Evolutionary conservation across 2,113 vertebrate genomes (phyloP), one percentile per base, ranked within the genome.

Genomic region (Probosciger aterrimus): DNA sequence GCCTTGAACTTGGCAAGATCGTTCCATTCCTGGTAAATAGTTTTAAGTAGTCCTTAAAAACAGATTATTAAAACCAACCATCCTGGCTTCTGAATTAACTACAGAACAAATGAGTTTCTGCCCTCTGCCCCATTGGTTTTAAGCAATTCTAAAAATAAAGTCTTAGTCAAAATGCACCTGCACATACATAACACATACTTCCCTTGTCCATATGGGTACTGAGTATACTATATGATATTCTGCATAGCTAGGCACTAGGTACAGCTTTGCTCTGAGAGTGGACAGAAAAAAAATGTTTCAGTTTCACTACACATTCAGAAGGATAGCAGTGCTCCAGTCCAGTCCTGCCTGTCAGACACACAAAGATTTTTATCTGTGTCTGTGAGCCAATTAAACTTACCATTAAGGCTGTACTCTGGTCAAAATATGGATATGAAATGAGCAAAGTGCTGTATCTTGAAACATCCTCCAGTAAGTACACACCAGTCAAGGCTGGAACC

Each of bases 21-120:
- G 59, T 92, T 88, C 23, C 60, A 86, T 91, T 82, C 68, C 68
- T 30, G 11, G 25, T 70, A 91, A 97, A 83, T n/a, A 91, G 76
- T 75, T 97, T 93, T 96, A 93, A 94, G 44, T 39, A 74, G 19
- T 65, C 52, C n/a, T 79, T 82, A 85, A 85, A 92, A 90, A 46
- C 46, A 88, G 67, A 84, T 69, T 52, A 91, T 82, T 91, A 86
- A 93, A 82, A 96, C 4, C 69, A 92, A 88, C 35, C 50, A 80
- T 90, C 46, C 33, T 82, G 53, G n/a, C 78, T 90, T 95, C 41
- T 92, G 85, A 95, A 81, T 86, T 92, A 41, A 73, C 92, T 91
- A 77, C 67, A 75, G 41, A 95, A 94, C 53, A 93, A 90, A 92
- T 86, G 50, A 82, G 83, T 93, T 95, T 96, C 84, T 97, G 70